Evolutionary conservation across 1,140 invertebrate genomes (phyloP), one percentile per base, ranked within the genome.

Genomic region (Dendroctonus ponderosae): DNA sequence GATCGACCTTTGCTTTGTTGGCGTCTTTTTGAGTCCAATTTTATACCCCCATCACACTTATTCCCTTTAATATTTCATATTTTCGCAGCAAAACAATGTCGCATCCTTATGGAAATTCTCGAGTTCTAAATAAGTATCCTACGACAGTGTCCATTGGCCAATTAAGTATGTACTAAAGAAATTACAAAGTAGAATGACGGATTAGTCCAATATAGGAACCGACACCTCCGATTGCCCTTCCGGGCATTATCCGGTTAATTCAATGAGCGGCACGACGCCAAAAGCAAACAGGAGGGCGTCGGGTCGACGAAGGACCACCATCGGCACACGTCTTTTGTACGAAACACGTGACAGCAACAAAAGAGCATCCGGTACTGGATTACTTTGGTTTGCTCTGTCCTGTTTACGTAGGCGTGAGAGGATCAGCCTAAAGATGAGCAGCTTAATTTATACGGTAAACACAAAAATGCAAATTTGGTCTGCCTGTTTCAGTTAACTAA

Each of bases 271-370:
- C 72, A 69, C 70, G 68, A 68, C 64, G 70, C 68, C 64, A 59
- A 70, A 71, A 73, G 71, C 70, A 73, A 73, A 73, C 64, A 73
- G 68, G 70, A 73, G 70, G 68, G 67, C 66, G 61, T 62, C 57
- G 50, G 62, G 15, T 43, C 64, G 48, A 37, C 67, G 26, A 26
- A 26, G 59, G 54, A 42, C 61, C 52, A 65, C 50, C 49, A 53
- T 39, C 42, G 60, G 40, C 70, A 71, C 70, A 60, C 63, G 68
- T 70, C 69, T 67, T 70, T 69, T 71, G 52, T 67, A 38, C 53
- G 48, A 14, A n/a, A 71, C 71, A 71, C 71, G 71, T 71, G 71
- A 59, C 70, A 40, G 38, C 8, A 63, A 50, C 50, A 65, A 65
- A 65, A 49, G 62, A 65, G 46, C 62, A 50, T 37, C 41, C n/a